phyloP scores from a whole-genome alignment of 2,888 invertebrate species.

The Brenthis ino region DNA sequence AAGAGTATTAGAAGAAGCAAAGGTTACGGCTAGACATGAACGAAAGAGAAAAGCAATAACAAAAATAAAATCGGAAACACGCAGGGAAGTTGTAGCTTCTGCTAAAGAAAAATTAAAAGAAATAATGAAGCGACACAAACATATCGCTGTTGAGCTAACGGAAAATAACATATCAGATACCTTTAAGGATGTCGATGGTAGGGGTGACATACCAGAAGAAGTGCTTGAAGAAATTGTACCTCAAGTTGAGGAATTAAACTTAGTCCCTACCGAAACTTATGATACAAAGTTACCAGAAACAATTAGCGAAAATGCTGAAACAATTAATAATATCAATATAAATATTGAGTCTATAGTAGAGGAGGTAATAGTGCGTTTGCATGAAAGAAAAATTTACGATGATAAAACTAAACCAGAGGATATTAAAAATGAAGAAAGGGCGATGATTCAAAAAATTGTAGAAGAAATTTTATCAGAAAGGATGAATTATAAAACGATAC shows the following conservation, averaged over 20 bases:
- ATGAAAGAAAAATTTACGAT: slow-evolving; percentile 79
- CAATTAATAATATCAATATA: slow-evolving; percentile 50
- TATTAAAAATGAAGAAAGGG: slow-evolving; percentile 70
- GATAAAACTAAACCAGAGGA: slow-evolving; percentile 78
- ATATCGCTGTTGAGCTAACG: slow-evolving; percentile 65
- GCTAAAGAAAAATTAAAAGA: slow-evolving; percentile 77
- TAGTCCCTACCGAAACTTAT: slow-evolving; percentile 23
- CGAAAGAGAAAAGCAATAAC: slow-evolving; percentile 70
- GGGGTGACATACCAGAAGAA: slow-evolving; percentile 64
- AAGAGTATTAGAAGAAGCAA: slow-evolving; percentile 61
- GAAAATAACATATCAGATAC: slow-evolving; percentile 51
- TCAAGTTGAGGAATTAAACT: slow-evolving; percentile 19
- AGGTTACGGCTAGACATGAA: slow-evolving; percentile 54
- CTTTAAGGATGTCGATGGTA: slow-evolving; percentile 49
- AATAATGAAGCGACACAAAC: slow-evolving; percentile 76
- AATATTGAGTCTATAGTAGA: slow-evolving; percentile 75
- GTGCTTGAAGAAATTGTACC: slow-evolving; percentile 38
- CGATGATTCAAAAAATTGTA: slow-evolving; percentile 73
- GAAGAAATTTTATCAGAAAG: slow-evolving; percentile 74
- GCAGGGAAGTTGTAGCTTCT: slow-evolving; percentile 74
- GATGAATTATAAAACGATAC: slow-evolving; percentile 63
- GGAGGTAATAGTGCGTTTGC: slow-evolving; percentile 71
- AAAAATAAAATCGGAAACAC: slow-evolving; percentile 75
- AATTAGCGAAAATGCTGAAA: slow-evolving; percentile 27
- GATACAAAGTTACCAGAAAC: slow-evolving; percentile 21